Conservation (phyloP, 2,888 invertebrate genomes). For the Teleogryllus oceanicus region DNA sequence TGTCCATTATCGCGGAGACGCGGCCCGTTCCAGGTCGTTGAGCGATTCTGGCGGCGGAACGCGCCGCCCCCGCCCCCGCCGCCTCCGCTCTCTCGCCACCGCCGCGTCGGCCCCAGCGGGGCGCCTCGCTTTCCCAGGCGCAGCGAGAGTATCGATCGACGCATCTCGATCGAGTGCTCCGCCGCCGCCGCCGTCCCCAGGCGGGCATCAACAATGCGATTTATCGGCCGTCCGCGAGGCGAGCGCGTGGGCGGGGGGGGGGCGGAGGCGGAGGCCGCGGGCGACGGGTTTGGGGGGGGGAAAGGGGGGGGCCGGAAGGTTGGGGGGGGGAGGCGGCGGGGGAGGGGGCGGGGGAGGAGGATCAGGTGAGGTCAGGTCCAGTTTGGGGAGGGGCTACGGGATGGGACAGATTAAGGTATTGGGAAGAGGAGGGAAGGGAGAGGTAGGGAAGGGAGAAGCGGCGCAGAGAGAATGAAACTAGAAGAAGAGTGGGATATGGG, state of each 20-base stretch:
- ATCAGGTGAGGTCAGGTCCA: no score
- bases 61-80: not conserved
- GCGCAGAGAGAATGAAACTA: no score
- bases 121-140: not conserved
- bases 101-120: no score
- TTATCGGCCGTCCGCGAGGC: not conserved
- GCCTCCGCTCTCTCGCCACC: not conserved
- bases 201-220: constrained; percentile 4
- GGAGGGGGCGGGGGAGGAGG: no score
- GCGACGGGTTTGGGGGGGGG: not conserved
- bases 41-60: constrained; percentile 18
- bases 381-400: no score
- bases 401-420: no score
- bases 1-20: constrained; percentile 3
- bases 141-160: not conserved
- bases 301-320: no score
- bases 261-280: not conserved
- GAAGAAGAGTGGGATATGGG: no score
- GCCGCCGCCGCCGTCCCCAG: constrained; percentile 6
- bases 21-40: not conserved
- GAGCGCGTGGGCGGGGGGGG: not conserved
- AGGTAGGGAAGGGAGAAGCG: no score
- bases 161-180: not conserved
- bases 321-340: no score
- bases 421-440: no score